Conservation (phyloP, 2,888 invertebrate species). For the Pseudoips prasinana region DNA sequence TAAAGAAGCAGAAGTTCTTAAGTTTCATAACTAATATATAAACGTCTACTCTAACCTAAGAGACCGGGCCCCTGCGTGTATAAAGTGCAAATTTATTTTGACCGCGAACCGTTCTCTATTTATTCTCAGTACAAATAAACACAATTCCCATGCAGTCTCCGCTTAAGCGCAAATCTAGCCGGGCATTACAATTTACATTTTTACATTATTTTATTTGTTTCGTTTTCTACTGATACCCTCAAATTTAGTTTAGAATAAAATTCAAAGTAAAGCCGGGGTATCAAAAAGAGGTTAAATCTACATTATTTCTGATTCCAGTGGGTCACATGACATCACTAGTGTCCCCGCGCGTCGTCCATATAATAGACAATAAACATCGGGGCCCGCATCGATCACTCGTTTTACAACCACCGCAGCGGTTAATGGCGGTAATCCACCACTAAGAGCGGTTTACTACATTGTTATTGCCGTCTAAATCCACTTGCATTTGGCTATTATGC, state of each 20-base stretch:
- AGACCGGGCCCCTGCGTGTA: too few relatives aligned
- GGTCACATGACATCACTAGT: constrained; percentile 38
- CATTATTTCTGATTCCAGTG: too few relatives aligned
- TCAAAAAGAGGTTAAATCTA: too few relatives aligned
- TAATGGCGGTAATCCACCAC: constrained; percentile 76
- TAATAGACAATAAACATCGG: constrained; percentile 59
- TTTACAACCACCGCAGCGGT: constrained; percentile 65
- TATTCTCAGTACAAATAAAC: constrained; percentile 1
- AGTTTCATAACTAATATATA: too few relatives aligned
- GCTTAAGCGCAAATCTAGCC: background rate
- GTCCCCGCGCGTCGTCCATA: constrained; percentile 43
- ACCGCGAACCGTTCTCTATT: too few relatives aligned
- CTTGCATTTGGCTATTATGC: constrained; percentile 30
- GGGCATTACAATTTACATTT: background rate
- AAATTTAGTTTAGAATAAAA: too few relatives aligned
- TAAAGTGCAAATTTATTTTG: too few relatives aligned
- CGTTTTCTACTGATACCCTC: too few relatives aligned
- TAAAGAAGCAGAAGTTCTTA: too few relatives aligned
- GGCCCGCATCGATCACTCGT: constrained; percentile 67
- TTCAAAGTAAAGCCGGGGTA: too few relatives aligned
- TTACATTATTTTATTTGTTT: too few relatives aligned
- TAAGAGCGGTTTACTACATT: constrained; percentile 65
- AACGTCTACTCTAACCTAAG: too few relatives aligned
- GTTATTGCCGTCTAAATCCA: constrained; percentile 56
- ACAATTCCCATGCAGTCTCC: background rate